Conservation (phyloP, 2,113 vertebrate species). For the Raja brachyura region DNA sequence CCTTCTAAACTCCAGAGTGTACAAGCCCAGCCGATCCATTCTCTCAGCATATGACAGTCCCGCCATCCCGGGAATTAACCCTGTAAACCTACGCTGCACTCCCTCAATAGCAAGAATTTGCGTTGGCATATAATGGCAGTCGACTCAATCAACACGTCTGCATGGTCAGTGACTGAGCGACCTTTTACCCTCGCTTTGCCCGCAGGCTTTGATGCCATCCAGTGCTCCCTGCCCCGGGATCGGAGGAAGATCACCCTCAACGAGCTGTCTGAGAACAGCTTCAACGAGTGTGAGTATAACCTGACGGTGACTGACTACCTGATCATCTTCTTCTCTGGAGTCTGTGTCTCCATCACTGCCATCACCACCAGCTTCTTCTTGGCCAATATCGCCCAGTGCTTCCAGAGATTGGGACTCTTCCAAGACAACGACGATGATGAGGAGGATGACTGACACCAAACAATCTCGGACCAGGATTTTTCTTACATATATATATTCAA, state of each 20-base stretch:
- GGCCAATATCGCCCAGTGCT: slow-evolving; percentile 91
- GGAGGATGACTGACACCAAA: slow-evolving; percentile 38
- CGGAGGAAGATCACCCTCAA: slow-evolving; percentile 74
- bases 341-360: slow-evolving; percentile 87
- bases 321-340: slow-evolving; percentile 97
- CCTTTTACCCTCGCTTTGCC: background rate
- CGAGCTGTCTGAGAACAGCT: slow-evolving; percentile 88
- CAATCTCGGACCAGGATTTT: background rate
- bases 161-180: too few relatives aligned
- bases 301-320: slow-evolving; percentile 88
- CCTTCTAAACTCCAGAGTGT: too few relatives aligned
- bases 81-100: too few relatives aligned
- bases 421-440: slow-evolving; percentile 81
- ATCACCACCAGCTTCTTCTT: slow-evolving; percentile 96
- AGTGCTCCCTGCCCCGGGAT: slow-evolving; percentile 82
- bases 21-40: too few relatives aligned
- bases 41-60: too few relatives aligned
- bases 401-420: slow-evolving; percentile 86
- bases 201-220: slow-evolving; percentile 80
- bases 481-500: background rate
- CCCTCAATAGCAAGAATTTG: too few relatives aligned
- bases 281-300: slow-evolving; percentile 84
- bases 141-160: too few relatives aligned
- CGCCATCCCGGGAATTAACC: too few relatives aligned
- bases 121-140: too few relatives aligned